A percentile compares a stretch with the other conserved stretches of the same genome.
phyloP scores from a whole-genome alignment of 2,888 invertebrate species.

The Cephus runcator region DNA sequence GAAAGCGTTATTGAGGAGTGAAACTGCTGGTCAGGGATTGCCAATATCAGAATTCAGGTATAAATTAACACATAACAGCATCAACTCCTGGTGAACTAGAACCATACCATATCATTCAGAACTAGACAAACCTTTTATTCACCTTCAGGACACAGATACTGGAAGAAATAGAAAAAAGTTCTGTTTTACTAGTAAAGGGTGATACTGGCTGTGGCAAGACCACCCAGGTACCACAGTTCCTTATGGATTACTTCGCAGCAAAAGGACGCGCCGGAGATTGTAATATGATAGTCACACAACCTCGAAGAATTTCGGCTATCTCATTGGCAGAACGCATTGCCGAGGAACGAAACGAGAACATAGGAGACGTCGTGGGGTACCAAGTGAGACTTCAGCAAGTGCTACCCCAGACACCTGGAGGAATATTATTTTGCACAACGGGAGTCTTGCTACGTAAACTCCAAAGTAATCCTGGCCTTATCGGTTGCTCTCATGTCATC shows the following conservation, averaged over 20 bases:
- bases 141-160: constrained; percentile 67
- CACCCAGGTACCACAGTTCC: constrained; percentile 75
- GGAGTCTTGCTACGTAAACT: constrained; percentile 70
- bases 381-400: constrained; percentile 72
- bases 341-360: constrained; percentile 72
- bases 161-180: constrained; percentile 66
- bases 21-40: no score
- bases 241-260: constrained; percentile 68
- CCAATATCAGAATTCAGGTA: no score
- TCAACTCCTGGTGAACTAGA: no score
- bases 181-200: constrained; percentile 73
- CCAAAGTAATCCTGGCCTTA: constrained; percentile 64
- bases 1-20: no score
- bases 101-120: no score
- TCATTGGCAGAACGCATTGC: constrained; percentile 76
- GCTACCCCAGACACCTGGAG: constrained; percentile 69
- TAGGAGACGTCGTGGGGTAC: constrained; percentile 76
- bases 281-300: constrained; percentile 74
- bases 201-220: constrained; percentile 82
- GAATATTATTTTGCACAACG: constrained; percentile 77
- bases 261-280: constrained; percentile 65
- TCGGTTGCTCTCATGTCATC: constrained; percentile 74
- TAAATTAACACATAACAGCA: no score
- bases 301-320: constrained; percentile 76
- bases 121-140: background rate